Percentiles rank a stretch among this genome's conserved stretches.
phyloP scores from a whole-genome alignment of 2,888 invertebrate genomes.

The Corythucha ciliata region DNA sequence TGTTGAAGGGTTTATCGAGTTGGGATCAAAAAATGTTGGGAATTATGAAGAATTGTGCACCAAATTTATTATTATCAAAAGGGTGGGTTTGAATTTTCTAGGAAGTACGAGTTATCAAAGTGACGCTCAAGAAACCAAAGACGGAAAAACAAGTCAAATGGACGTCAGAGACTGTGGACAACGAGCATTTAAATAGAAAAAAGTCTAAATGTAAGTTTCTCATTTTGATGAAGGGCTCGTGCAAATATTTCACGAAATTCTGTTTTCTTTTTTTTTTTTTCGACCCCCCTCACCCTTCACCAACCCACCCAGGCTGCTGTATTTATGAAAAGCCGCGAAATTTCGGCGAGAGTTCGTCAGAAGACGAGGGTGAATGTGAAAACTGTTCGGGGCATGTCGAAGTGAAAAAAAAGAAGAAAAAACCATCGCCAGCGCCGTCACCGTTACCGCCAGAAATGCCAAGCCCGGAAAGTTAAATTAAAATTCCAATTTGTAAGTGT shows the following conservation, averaged over 20 bases:
- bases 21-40: too few relatives aligned
- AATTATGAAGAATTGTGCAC: background rate
- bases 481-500: too few relatives aligned
- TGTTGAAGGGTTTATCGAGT: too few relatives aligned
- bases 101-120: conserved; percentile 48
- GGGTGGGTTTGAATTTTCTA: conserved; percentile 34
- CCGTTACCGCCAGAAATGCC: conserved; percentile 13
- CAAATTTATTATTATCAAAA: conserved; percentile 8
- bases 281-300: background rate
- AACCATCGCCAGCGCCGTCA: conserved; percentile 19
- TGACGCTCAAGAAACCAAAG: conserved; percentile 60
- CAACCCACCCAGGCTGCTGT: conserved; percentile 65
- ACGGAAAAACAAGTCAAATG: conserved; percentile 69
- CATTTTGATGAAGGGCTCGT: background rate
- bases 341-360: conserved; percentile 83
- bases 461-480: conserved; percentile 6
- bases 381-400: conserved; percentile 78
- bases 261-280: background rate
- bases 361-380: conserved; percentile 70
- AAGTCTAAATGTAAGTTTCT: conserved; percentile 83
- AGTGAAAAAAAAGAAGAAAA: conserved; percentile 42
- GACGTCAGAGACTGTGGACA: conserved; percentile 85
- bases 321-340: conserved; percentile 80
- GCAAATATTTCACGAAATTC: too few relatives aligned
- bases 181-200: conserved; percentile 89